Evolutionary conservation across 2,888 invertebrate species (phyloP).

Genomic region (Latheticus oryzae): DNA sequence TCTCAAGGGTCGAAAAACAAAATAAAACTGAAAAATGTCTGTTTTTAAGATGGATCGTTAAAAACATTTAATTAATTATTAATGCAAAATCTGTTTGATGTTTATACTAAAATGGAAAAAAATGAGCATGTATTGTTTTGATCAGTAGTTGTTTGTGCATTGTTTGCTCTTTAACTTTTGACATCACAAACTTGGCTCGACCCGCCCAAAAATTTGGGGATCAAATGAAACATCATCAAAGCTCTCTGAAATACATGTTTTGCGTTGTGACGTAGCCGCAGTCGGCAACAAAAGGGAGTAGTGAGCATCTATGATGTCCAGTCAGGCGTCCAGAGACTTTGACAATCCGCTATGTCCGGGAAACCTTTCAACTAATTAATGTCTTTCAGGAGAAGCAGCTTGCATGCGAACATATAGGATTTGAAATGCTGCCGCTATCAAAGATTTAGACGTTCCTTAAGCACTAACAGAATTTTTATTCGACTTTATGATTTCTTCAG

Average conservation of each 20-base stretch:
- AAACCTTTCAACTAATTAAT: slow-evolving; percentile 61
- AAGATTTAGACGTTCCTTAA: slow-evolving; percentile 22
- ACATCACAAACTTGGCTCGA: slow-evolving; percentile 10
- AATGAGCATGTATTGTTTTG: no score
- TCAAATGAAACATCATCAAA: slow-evolving; percentile 33
- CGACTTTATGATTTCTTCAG: slow-evolving; percentile 35
- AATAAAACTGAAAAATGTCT: no score
- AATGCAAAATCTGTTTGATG: no score
- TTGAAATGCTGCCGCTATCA: slow-evolving; percentile 50
- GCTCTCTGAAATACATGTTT: slow-evolving; percentile 48
- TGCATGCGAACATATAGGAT: slow-evolving; percentile 44
- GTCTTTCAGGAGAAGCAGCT: slow-evolving; percentile 53
- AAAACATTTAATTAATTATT: no score
- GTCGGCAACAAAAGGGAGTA: slow-evolving; percentile 31
- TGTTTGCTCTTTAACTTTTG: slow-evolving; percentile 15
- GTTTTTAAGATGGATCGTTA: no score
- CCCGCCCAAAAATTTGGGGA: slow-evolving; percentile 28
- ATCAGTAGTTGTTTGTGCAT: no score
- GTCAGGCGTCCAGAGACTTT: slow-evolving; percentile 46
- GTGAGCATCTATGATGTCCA: slow-evolving; percentile 47
- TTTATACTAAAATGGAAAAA: no score
- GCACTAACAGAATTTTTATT: slow-evolving; percentile 36
- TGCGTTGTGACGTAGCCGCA: slow-evolving; percentile 41
- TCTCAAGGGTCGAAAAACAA: no score
- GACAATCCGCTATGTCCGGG: slow-evolving; percentile 40